Evolutionary conservation across 2,888 invertebrate species (phyloP).

Genomic region (Dysmachus trigonus): DNA sequence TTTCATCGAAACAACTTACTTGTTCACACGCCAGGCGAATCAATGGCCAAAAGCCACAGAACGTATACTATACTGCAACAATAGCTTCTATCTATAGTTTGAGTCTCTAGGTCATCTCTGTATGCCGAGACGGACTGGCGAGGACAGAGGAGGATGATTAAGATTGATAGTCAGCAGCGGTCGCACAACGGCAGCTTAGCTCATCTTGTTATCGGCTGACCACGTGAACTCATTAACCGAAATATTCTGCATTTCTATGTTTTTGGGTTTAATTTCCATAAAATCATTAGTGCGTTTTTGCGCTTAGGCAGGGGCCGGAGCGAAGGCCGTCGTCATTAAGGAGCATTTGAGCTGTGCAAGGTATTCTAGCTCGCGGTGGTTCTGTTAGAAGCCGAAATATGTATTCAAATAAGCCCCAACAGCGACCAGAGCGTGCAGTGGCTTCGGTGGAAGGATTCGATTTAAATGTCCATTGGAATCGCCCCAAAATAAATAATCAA

Average conservation of each 20-base stretch:
- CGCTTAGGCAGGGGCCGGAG: background rate
- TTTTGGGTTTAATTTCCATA: background rate
- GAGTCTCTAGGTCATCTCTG: background rate
- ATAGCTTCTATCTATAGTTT: background rate
- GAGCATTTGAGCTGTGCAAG: background rate
- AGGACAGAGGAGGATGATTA: background rate
- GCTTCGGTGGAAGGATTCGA: background rate
- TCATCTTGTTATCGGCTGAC: background rate
- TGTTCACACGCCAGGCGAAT: too few species aligned
- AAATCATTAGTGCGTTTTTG: background rate
- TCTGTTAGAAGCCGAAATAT: background rate
- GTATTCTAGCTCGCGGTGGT: background rate
- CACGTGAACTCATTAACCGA: background rate
- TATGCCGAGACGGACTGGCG: background rate
- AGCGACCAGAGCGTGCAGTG: background rate
- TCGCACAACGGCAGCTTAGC: background rate
- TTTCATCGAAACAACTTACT: too few species aligned
- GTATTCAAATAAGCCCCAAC: background rate
- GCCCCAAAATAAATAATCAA: constrained; percentile 20
- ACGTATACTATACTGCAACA: background rate
- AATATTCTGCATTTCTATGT: background rate
- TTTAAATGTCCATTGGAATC: background rate
- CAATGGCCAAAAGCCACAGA: too few species aligned
- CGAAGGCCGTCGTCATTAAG: background rate
- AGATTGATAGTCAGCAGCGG: background rate